Evolutionary conservation across 2,113 vertebrate genomes (phyloP).

Genomic region (Hyperopisus bebe): DNA sequence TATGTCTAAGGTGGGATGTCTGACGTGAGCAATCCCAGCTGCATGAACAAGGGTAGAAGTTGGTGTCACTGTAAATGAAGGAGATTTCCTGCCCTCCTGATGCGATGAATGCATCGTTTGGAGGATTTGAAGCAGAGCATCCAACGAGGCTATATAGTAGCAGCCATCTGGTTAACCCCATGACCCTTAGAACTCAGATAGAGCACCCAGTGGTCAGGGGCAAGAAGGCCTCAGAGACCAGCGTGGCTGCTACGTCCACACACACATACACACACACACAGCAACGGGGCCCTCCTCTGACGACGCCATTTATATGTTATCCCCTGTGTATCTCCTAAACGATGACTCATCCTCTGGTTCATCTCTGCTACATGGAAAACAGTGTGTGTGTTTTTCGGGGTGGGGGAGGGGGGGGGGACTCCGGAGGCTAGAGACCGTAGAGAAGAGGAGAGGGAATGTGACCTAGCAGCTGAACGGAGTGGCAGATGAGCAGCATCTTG

Average conservation of each 20-base stretch:
- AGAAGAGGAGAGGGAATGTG: not conserved
- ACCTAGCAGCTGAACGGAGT: not conserved
- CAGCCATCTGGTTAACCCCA: not conserved
- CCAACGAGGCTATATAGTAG: not conserved
- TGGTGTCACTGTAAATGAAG: not conserved
- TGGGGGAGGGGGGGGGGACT: not conserved
- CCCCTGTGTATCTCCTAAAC: not conserved
- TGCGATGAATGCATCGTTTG: not conserved
- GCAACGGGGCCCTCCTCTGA: not conserved
- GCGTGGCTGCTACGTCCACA: not conserved
- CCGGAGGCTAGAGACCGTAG: not conserved
- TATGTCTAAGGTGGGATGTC: not conserved
- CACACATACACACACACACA: not conserved
- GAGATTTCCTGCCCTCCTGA: not conserved
- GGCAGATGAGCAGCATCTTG: not conserved
- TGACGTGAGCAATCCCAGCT: not conserved
- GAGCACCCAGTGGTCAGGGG: not conserved
- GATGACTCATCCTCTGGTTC: not conserved
- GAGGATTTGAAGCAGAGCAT: not conserved
- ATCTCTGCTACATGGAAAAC: not conserved
- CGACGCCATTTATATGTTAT: not conserved
- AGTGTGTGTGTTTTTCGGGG: not conserved
- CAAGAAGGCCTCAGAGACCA: not conserved
- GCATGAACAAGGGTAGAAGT: not conserved
- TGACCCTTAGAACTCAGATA: not conserved